Percentiles rank a stretch among this genome's conserved stretches.
Conservation (phyloP, 2,888 invertebrate species). For the Steinernema scapterisci region DNA sequence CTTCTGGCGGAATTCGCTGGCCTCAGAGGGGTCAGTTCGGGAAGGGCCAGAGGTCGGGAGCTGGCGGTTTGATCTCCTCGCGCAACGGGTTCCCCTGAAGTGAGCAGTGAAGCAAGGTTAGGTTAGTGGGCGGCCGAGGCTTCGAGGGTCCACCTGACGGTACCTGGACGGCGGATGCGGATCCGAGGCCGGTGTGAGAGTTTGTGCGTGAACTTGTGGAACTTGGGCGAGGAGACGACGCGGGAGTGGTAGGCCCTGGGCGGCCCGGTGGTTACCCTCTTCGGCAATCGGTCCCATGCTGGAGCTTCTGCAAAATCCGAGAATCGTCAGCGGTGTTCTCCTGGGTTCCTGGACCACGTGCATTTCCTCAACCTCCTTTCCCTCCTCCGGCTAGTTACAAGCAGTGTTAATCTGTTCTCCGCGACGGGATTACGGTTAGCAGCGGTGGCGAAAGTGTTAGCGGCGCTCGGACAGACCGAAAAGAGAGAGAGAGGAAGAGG, state of each 20-base stretch:
- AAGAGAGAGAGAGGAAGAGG: slow-evolving; percentile 12
- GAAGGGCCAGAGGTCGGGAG: slow-evolving; percentile 20
- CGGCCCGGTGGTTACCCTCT: slow-evolving; percentile 11
- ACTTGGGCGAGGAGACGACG: slow-evolving; percentile 26
- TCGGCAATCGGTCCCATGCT: neutral
- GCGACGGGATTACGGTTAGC: neutral
- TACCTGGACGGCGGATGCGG: slow-evolving; percentile 62
- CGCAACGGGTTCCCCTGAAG: slow-evolving; percentile 18
- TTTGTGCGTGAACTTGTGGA: slow-evolving; percentile 51
- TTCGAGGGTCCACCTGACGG: neutral
- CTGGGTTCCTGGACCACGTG: slow-evolving; percentile 5
- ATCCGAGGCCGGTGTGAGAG: slow-evolving; percentile 62
- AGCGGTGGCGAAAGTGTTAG: slow-evolving; percentile 16
- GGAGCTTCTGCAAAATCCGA: slow-evolving; percentile 13
- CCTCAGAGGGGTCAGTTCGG: slow-evolving; percentile 10
- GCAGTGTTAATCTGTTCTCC: no score
- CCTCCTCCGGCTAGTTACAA: neutral
- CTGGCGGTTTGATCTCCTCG: slow-evolving; percentile 26
- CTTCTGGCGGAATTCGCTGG: neutral
- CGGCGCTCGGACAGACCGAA: no score
- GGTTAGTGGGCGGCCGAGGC: slow-evolving; percentile 19
- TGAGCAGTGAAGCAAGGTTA: neutral
- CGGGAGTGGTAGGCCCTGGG: slow-evolving; percentile 25
- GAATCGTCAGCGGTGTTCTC: neutral
- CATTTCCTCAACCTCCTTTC: neutral